Conservation (phyloP, 2,113 vertebrate genomes). For the Guaruba guarouba region DNA sequence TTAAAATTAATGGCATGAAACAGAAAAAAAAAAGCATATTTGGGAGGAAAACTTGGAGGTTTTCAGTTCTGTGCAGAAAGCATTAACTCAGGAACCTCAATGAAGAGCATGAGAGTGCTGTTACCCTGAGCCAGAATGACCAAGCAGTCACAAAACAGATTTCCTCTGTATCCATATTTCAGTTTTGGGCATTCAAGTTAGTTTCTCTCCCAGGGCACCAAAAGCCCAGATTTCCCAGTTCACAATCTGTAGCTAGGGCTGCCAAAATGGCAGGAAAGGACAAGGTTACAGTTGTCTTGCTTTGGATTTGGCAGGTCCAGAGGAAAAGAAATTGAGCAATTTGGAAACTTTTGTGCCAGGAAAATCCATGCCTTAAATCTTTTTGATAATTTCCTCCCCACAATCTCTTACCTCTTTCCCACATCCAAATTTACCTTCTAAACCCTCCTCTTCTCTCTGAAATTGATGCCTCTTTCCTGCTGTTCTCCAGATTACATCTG, state of each 20-base stretch:
- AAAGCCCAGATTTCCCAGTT: neutral
- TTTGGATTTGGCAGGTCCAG: neutral
- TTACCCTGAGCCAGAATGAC: neutral
- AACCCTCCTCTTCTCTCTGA: neutral
- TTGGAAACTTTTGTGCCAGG: neutral
- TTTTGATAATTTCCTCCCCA: neutral
- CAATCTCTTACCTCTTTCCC: neutral
- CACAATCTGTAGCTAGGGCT: neutral
- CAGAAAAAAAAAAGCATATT: neutral
- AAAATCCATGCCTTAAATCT: neutral
- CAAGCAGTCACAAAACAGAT: neutral
- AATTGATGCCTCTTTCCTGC: neutral
- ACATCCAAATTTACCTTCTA: neutral
- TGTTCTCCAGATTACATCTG: neutral
- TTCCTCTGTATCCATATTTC: neutral
- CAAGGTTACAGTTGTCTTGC: neutral
- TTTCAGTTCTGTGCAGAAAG: neutral
- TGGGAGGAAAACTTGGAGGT: neutral
- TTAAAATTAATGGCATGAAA: neutral
- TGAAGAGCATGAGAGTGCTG: neutral
- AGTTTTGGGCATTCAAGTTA: neutral
- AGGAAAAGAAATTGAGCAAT: neutral
- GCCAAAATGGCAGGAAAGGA: neutral
- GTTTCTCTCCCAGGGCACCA: accelerated
- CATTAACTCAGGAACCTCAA: neutral